Conservation (phyloP, 2,888 invertebrate genomes). For the Auanema sp. region DNA sequence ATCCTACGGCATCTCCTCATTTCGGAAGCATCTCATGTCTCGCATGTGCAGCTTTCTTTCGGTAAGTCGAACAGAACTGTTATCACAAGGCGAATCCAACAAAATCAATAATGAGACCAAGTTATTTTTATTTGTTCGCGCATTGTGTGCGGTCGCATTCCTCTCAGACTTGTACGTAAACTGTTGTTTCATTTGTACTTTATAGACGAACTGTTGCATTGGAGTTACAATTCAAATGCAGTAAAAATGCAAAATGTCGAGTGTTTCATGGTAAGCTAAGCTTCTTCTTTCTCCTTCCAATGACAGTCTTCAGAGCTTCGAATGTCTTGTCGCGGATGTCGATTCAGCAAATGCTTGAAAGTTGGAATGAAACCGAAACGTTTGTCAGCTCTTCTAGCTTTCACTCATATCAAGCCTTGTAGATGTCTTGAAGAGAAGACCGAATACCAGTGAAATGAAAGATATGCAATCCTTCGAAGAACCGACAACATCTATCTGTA, state of each 20-base stretch:
- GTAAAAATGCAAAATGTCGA: constrained; percentile 32
- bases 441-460: too few relatives aligned
- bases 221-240: constrained; percentile 45
- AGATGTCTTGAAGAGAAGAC: too few relatives aligned
- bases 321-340: constrained; percentile 49
- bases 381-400: constrained; percentile 19
- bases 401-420: too few relatives aligned
- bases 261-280: constrained; percentile 38
- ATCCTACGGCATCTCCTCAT: constrained; percentile 44
- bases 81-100: too few relatives aligned
- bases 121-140: not conserved
- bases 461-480: too few relatives aligned
- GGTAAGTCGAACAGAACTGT: constrained; percentile 18
- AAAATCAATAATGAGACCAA: not conserved
- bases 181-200: too few relatives aligned
- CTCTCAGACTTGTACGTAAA: not conserved
- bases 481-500: too few relatives aligned
- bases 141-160: constrained; percentile 1
- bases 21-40: constrained; percentile 49
- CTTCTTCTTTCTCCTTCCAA: too few relatives aligned
- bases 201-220: constrained; percentile 32
- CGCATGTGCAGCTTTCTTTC: constrained; percentile 55
- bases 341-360: constrained; percentile 42
- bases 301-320: constrained; percentile 35
- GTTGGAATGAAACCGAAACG: constrained; percentile 42